phyloP scores from a whole-genome alignment of 2,797 vertebrate genomes.

The Oreonectes daqikongensis region DNA sequence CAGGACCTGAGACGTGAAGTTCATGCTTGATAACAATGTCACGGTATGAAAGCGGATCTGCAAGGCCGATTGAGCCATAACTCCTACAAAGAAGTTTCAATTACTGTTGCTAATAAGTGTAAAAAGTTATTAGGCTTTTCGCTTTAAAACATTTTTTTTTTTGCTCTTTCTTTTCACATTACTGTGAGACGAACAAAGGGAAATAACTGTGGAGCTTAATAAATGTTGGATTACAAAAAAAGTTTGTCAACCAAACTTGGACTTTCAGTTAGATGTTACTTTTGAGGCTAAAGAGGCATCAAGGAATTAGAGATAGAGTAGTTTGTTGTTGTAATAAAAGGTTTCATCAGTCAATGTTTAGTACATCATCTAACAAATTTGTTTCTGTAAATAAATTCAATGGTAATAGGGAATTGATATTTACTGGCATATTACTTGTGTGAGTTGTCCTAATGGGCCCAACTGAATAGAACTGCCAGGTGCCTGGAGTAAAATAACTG shows the following conservation, averaged over 20 bases:
- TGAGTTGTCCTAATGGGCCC: not conserved
- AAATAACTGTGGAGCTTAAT: too few species aligned
- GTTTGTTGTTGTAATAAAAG: not conserved
- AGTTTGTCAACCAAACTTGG: too few species aligned
- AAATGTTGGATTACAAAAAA: too few species aligned
- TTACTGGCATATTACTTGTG: conserved; percentile 7
- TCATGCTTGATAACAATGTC: not conserved
- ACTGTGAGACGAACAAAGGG: too few species aligned
- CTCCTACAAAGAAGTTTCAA: not conserved
- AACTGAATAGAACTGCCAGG: not conserved
- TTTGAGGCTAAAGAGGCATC: too few species aligned
- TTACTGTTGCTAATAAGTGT: not conserved
- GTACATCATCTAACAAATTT: not conserved
- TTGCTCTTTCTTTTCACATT: too few species aligned
- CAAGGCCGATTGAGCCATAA: not conserved
- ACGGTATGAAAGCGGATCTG: not conserved
- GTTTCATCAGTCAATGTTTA: not conserved
- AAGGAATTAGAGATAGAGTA: not conserved
- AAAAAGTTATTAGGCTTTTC: too few species aligned
- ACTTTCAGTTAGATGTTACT: too few species aligned
- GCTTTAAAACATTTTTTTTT: too few species aligned
- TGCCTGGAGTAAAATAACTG: conserved; percentile 18
- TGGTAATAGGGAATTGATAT: conserved; percentile 1
- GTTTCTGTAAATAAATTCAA: conserved; percentile 15
- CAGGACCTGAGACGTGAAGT: not conserved